These are phyloP conservation scores for Acleris emargana DNA, from an alignment of 2,888 invertebrate genomes.

Conservation along the genomic window DNA sequence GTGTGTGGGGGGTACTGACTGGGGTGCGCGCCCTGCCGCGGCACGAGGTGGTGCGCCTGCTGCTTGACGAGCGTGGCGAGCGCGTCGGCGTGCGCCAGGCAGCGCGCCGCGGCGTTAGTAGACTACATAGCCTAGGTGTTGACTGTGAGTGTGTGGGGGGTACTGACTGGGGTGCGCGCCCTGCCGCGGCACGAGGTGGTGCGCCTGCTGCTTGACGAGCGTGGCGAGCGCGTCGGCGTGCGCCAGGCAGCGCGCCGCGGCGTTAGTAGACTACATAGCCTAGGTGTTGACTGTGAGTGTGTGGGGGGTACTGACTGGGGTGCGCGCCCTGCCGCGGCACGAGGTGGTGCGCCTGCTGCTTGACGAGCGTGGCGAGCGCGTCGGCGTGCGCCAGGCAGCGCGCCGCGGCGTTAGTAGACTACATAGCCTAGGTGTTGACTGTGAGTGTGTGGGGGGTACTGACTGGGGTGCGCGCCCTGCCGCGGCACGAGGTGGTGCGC, in stretches of 20 bases:
- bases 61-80: constrained; percentile 81
- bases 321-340: constrained; percentile 79
- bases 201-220: constrained; percentile 80
- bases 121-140: background rate
- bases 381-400: constrained; percentile 85
- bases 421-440: background rate
- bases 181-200: constrained; percentile 79
- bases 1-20: constrained; percentile 54
- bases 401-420: background rate
- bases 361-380: constrained; percentile 81
- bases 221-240: constrained; percentile 84
- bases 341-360: constrained; percentile 80
- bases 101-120: too few relatives aligned
- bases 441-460: constrained; percentile 42
- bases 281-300: background rate
- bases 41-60: constrained; percentile 81
- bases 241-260: too few relatives aligned
- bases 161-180: constrained; percentile 74
- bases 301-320: constrained; percentile 60
- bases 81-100: constrained; percentile 84
- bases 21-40: constrained; percentile 74
- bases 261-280: background rate
- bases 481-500: constrained; percentile 81
- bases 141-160: background rate
- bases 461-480: constrained; percentile 74